A percentile compares a stretch with the other conserved stretches of the same genome.
These are phyloP conservation scores for Drosophila equinoxialis DNA, from an alignment of 1,140 invertebrate genomes.

Conservation along the genomic window DNA sequence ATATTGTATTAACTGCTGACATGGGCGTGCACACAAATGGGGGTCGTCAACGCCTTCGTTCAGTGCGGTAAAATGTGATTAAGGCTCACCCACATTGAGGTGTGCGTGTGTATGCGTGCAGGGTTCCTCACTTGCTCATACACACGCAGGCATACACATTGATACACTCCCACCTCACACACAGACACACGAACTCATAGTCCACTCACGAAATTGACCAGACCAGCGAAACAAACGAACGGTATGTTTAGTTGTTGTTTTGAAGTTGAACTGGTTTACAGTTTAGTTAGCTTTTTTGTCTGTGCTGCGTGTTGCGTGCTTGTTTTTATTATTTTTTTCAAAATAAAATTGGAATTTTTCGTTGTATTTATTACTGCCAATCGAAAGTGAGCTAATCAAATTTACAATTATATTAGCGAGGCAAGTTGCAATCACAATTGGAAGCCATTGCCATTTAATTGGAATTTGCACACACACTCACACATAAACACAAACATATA, in stretches of 20 bases:
- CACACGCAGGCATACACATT: slow-evolving; percentile 15
- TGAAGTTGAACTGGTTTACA: slow-evolving; percentile 80
- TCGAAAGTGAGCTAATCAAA: slow-evolving; percentile 37
- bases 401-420: slow-evolving; percentile 36
- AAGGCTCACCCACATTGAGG: slow-evolving; percentile 72
- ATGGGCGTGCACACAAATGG: slow-evolving; percentile 53
- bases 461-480: slow-evolving; percentile 11
- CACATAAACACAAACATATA: not conserved
- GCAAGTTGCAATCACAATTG: slow-evolving; percentile 42
- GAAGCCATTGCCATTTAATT: slow-evolving; percentile 34
- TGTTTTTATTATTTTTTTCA: slow-evolving; percentile 35
- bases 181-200: slow-evolving; percentile 39
- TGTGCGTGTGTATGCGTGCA: slow-evolving; percentile 38
- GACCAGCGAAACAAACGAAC: slow-evolving; percentile 61
- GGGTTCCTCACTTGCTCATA: slow-evolving; percentile 23
- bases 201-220: slow-evolving; percentile 75
- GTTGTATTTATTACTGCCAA: slow-evolving; percentile 40
- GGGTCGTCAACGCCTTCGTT: slow-evolving; percentile 37
- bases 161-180: slow-evolving; percentile 20
- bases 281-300: slow-evolving; percentile 48
- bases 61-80: slow-evolving; percentile 70
- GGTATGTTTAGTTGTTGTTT: slow-evolving; percentile 70
- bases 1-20: slow-evolving; percentile 48
- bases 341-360: slow-evolving; percentile 37
- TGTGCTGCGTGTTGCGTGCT: slow-evolving; percentile 64